A percentile compares a stretch with the other conserved stretches of the same genome.
These are phyloP conservation scores for Colletes latitarsis DNA, from an alignment of 1,140 invertebrate genomes.

Conservation along the genomic window DNA sequence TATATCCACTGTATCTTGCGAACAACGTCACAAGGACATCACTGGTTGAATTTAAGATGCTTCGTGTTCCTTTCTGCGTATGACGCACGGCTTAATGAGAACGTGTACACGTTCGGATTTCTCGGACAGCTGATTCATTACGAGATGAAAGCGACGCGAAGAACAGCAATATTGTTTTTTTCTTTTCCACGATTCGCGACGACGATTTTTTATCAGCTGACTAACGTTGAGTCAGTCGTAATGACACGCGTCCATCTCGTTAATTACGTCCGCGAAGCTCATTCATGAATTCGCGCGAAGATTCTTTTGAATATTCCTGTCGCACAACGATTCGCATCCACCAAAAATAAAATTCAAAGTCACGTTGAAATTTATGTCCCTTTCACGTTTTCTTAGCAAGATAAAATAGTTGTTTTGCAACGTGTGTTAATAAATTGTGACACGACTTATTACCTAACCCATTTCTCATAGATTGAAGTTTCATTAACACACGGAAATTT, in stretches of 20 bases:
- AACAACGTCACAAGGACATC: not conserved
- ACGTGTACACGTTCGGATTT: not conserved
- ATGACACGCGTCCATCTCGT: not conserved
- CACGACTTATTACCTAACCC: too few species aligned
- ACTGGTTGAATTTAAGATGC: not conserved
- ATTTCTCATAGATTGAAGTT: too few species aligned
- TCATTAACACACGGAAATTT: too few species aligned
- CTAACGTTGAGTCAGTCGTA: constrained; percentile 19
- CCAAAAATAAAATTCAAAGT: too few species aligned
- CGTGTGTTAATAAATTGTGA: too few species aligned
- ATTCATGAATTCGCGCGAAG: not conserved
- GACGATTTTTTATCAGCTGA: too few species aligned
- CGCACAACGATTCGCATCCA: too few species aligned
- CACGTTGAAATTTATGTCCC: too few species aligned
- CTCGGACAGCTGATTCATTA: constrained; percentile 16
- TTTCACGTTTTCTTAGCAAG: too few species aligned
- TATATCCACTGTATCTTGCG: too few species aligned
- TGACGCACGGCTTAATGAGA: constrained; percentile 4
- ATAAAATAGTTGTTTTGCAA: too few species aligned
- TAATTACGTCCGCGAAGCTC: not conserved
- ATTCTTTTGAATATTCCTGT: not conserved
- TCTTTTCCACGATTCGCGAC: not conserved
- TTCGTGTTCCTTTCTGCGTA: too few species aligned
- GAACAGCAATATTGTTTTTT: not conserved
- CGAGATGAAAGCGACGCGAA: not conserved